phyloP scores from a whole-genome alignment of 1,140 invertebrate species.

The Bombus difficillimus region DNA sequence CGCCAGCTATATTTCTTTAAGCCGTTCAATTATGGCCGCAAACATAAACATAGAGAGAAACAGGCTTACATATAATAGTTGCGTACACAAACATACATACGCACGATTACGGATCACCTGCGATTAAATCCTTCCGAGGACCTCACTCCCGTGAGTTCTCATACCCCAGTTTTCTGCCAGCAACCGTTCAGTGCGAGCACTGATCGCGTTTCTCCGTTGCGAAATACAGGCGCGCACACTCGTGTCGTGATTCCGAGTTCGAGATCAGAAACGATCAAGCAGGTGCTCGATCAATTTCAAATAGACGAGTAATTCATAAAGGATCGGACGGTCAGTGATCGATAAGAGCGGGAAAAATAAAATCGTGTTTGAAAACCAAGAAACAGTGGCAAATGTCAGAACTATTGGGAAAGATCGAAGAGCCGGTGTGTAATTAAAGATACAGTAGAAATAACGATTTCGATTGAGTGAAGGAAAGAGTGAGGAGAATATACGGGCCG shows the following conservation, averaged over 20 bases:
- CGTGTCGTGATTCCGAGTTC: conserved; percentile 19
- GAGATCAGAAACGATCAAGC: conserved; percentile 17
- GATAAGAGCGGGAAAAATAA: background rate
- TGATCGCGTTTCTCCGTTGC: conserved; percentile 66
- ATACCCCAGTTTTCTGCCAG: conserved; percentile 74
- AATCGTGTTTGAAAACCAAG: background rate
- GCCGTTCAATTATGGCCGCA: background rate
- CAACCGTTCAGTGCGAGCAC: conserved; percentile 64
- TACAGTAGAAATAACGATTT: background rate
- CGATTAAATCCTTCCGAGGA: conserved; percentile 60
- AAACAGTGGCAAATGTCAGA: conserved; percentile 33
- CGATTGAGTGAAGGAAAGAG: background rate
- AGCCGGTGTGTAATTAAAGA: conserved; percentile 36
- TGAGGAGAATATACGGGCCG: background rate
- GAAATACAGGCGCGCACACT: conserved; percentile 45
- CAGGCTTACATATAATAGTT: background rate
- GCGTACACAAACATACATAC: background rate
- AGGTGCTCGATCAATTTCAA: conserved; percentile 10
- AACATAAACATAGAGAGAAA: background rate
- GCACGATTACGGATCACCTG: conserved; percentile 50
- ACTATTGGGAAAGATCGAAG: conserved; percentile 17
- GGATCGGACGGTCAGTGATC: background rate
- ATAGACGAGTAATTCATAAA: background rate
- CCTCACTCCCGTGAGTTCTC: conserved; percentile 67
- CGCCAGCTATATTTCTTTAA: background rate